Conservation (phyloP, 2,888 invertebrate genomes). For the Proisotoma minuta region DNA sequence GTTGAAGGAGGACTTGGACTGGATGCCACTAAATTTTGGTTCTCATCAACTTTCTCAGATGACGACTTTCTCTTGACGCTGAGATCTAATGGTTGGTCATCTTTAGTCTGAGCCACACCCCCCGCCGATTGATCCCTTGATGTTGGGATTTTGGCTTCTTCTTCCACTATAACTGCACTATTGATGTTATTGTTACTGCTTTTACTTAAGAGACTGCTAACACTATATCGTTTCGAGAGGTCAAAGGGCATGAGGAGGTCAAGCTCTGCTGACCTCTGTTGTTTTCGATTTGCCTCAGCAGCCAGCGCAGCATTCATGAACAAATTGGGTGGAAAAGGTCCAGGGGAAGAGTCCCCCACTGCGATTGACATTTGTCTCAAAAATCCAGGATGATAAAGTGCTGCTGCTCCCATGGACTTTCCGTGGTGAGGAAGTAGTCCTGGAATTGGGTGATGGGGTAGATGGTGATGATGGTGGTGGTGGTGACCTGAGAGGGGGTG, state of each 20-base stretch:
- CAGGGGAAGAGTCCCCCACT: slow-evolving; percentile 32
- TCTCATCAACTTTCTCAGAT: slow-evolving; percentile 66
- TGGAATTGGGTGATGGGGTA: slow-evolving; percentile 48
- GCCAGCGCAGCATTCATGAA: slow-evolving; percentile 37
- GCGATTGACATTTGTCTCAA: slow-evolving; percentile 40
- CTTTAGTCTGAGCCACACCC: slow-evolving; percentile 30
- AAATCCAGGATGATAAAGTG: slow-evolving; percentile 32
- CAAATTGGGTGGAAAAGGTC: slow-evolving; percentile 27
- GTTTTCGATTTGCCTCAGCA: background rate
- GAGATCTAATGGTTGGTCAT: slow-evolving; percentile 80
- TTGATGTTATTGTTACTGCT: slow-evolving; percentile 4
- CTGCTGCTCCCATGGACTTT: slow-evolving; percentile 3
- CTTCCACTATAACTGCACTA: slow-evolving; percentile 8
- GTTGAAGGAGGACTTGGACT: slow-evolving; percentile 48
- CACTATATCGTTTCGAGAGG: slow-evolving; percentile 34
- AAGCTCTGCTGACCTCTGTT: too few species aligned
- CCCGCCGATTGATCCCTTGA: background rate
- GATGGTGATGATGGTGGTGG: slow-evolving; percentile 48
- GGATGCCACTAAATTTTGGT: slow-evolving; percentile 67
- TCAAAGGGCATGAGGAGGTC: slow-evolving; percentile 44
- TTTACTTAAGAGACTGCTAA: too few species aligned
- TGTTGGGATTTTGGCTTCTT: slow-evolving; percentile 23
- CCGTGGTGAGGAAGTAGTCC: slow-evolving; percentile 17
- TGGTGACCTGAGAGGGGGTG: slow-evolving; percentile 57
- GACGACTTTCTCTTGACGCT: slow-evolving; percentile 78